phyloP scores from a whole-genome alignment of 2,113 vertebrate genomes.

The Poeciliopsis occidentalis region DNA sequence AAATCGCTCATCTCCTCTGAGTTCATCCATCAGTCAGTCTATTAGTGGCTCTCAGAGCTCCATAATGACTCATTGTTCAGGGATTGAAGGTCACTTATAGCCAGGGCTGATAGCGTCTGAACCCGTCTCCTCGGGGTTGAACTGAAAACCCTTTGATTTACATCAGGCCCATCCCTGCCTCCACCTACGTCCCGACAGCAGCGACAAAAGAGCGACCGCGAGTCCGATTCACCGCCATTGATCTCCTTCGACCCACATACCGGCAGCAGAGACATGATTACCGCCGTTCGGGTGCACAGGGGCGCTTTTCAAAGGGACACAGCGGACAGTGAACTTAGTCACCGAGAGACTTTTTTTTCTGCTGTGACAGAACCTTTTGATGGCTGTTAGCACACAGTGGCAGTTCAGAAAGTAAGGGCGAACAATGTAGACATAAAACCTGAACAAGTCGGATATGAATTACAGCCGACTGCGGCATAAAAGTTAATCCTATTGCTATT shows the following conservation, averaged over 20 bases:
- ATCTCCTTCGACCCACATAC: constrained; percentile 69
- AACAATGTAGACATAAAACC: constrained; percentile 50
- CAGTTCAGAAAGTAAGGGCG: constrained; percentile 57
- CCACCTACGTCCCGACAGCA: constrained; percentile 56
- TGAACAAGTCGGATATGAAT: constrained; percentile 49
- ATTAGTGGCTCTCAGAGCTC: constrained; percentile 70
- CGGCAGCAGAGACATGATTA: constrained; percentile 66
- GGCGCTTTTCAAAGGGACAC: constrained; percentile 65
- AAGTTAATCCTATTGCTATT: constrained; percentile 42
- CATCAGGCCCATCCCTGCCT: constrained; percentile 64
- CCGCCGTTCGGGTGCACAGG: constrained; percentile 64
- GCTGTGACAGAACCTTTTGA: constrained; percentile 46
- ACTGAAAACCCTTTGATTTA: constrained; percentile 74
- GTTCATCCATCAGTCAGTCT: constrained; percentile 74
- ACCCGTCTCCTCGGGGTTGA: constrained; percentile 52
- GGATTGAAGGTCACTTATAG: constrained; percentile 75
- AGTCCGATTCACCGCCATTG: constrained; percentile 72
- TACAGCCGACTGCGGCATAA: constrained; percentile 35
- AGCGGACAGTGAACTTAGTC: constrained; percentile 48
- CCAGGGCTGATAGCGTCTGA: constrained; percentile 70
- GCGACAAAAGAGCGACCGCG: constrained; percentile 71
- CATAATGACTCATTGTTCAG: constrained; percentile 78
- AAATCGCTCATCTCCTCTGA: constrained; percentile 41
- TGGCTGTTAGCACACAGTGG: constrained; percentile 51
- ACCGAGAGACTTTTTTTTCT: constrained; percentile 25